phyloP scores from a whole-genome alignment of 2,113 vertebrate genomes.

The Elgaria multicarinata region DNA sequence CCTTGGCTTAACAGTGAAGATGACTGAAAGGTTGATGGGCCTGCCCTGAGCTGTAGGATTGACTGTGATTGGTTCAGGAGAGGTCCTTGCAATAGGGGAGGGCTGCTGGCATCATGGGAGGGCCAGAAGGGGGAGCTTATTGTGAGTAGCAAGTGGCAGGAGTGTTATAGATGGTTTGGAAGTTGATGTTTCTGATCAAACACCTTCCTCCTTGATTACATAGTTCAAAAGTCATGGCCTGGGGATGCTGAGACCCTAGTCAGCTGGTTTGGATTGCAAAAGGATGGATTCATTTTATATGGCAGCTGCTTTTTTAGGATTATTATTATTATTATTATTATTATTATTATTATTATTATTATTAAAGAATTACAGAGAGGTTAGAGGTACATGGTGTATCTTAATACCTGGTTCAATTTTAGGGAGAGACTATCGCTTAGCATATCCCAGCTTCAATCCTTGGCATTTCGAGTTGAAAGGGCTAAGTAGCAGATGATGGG shows the following conservation, averaged over 20 bases:
- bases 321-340: not conserved
- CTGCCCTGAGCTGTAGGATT: not conserved
- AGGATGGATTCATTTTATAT: not conserved
- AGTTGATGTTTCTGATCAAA: not conserved
- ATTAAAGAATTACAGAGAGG: not conserved
- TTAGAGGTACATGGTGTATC: too few species aligned
- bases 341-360: not conserved
- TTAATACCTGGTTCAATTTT: not conserved
- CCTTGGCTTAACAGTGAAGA: not conserved
- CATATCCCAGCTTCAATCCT: not conserved
- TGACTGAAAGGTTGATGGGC: not conserved
- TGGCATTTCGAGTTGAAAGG: not conserved
- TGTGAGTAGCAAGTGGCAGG: not conserved
- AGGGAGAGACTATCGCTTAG: not conserved
- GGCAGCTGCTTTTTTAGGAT: not conserved
- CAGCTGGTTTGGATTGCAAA: not conserved
- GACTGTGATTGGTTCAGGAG: not conserved
- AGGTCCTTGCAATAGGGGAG: not conserved
- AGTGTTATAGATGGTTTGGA: not conserved
- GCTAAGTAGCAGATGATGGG: not conserved
- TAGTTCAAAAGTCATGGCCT: not conserved
- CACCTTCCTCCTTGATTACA: not conserved
- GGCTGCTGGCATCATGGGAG: not conserved
- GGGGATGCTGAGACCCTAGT: too few species aligned
- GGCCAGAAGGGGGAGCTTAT: not conserved